These are phyloP conservation scores for Alosa alosa DNA, from an alignment of 2,113 vertebrate species.

Conservation along the genomic window DNA sequence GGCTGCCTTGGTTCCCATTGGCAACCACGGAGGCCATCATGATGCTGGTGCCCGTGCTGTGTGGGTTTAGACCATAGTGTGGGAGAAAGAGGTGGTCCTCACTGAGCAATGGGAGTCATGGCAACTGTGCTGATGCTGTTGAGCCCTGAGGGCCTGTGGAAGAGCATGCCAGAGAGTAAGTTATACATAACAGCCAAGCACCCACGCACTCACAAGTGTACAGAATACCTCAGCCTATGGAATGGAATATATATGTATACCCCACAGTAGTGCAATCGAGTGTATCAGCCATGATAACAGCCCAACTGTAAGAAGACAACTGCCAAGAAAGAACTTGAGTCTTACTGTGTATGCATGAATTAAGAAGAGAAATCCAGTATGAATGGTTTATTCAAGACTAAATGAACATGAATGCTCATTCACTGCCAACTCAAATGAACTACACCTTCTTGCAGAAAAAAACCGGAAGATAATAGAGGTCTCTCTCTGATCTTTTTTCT, in stretches of 20 bases:
- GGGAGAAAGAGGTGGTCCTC: conserved; percentile 39
- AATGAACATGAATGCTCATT: not conserved
- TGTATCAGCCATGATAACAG: not conserved
- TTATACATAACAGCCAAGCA: conserved; percentile 1
- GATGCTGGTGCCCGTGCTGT: conserved; percentile 53
- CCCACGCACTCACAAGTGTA: not conserved
- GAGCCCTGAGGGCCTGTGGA: conserved; percentile 46
- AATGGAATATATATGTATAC: not conserved
- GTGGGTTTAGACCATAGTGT: conserved; percentile 61
- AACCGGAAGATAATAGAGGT: not conserved
- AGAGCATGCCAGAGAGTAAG: conserved; percentile 27
- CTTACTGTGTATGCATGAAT: not conserved
- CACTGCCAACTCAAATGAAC: not conserved
- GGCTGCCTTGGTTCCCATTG: conserved; percentile 72
- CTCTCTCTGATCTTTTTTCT: not conserved
- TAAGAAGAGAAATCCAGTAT: not conserved
- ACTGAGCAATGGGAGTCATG: conserved; percentile 46
- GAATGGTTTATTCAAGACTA: not conserved
- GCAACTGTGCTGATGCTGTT: conserved; percentile 30
- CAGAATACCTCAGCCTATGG: not conserved
- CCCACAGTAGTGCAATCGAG: not conserved
- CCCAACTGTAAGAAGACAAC: not conserved
- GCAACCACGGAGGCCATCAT: conserved; percentile 85
- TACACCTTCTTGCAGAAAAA: not conserved
- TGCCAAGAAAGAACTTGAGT: not conserved